phyloP scores from a whole-genome alignment of 2,888 invertebrate species.

The Lycia hirtaria region DNA sequence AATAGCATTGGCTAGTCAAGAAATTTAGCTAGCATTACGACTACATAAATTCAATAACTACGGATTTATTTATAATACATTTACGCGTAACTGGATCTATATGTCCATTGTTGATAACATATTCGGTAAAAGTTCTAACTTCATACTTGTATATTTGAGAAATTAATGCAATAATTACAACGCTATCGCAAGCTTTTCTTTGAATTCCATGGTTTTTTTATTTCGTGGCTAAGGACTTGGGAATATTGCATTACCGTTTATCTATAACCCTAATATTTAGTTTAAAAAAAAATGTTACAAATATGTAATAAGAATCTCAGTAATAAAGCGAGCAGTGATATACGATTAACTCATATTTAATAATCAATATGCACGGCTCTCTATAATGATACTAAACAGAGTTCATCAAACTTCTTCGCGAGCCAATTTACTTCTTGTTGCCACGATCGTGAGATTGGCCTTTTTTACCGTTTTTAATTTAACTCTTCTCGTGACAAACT shows the following conservation, averaged over 20 bases:
- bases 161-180: conserved; percentile 33
- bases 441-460: too few species aligned
- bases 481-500: too few species aligned
- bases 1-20: conserved; percentile 84
- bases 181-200: conserved; percentile 26
- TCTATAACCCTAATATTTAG: conserved; percentile 21
- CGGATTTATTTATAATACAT: conserved; percentile 69
- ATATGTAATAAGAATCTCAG: conserved; percentile 24
- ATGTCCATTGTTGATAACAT: conserved; percentile 38
- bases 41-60: conserved; percentile 75
- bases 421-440: too few species aligned
- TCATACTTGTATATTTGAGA: conserved; percentile 38
- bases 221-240: conserved; percentile 19
- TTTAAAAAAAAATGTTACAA: conserved; percentile 29
- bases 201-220: conserved; percentile 25
- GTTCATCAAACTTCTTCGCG: too few species aligned
- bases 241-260: conserved; percentile 13
- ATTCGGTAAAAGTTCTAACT: conserved; percentile 31
- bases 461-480: too few species aligned
- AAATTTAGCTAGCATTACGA: conserved; percentile 81
- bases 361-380: conserved; percentile 22
- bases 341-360: conserved; percentile 8
- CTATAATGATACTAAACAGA: background rate
- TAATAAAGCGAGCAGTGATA: conserved; percentile 20
- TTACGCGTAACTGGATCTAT: conserved; percentile 63